Evolutionary conservation across 2,797 vertebrate species (phyloP).

Genomic region (Rhabdomys pumilio): DNA sequence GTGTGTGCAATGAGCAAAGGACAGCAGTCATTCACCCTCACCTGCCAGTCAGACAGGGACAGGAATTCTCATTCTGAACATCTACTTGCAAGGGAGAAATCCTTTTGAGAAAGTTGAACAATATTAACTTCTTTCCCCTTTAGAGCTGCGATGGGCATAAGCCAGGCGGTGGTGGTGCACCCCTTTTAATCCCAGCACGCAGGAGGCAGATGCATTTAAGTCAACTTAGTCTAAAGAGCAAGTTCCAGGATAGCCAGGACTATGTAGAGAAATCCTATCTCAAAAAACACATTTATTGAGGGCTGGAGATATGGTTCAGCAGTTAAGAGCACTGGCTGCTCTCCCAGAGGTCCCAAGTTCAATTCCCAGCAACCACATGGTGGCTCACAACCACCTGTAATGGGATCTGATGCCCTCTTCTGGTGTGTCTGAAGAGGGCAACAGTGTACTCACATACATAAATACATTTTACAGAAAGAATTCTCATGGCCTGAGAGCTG

Average conservation of each 20-base stretch:
- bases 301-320: not conserved
- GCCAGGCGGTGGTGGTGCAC: not conserved
- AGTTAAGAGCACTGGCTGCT: not conserved
- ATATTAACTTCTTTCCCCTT: not conserved
- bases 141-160: not conserved
- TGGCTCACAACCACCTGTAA: too few relatives aligned
- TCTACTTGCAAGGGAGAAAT: not conserved
- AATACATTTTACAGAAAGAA: not conserved
- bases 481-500: not conserved
- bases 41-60: not conserved
- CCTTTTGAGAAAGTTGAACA: not conserved
- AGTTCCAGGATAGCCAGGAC: not conserved
- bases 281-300: not conserved
- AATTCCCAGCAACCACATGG: not conserved
- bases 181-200: not conserved
- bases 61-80: not conserved
- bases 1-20: not conserved
- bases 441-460: not conserved
- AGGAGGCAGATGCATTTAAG: not conserved
- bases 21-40: not conserved
- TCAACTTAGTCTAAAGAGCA: not conserved
- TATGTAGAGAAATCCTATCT: not conserved
- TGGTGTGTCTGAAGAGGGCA: not conserved
- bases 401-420: not conserved
- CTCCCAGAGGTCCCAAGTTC: not conserved